Base-by-base conservation (phyloP, 2,113 vertebrate species). In the Pluvianellus socialis region DNA sequence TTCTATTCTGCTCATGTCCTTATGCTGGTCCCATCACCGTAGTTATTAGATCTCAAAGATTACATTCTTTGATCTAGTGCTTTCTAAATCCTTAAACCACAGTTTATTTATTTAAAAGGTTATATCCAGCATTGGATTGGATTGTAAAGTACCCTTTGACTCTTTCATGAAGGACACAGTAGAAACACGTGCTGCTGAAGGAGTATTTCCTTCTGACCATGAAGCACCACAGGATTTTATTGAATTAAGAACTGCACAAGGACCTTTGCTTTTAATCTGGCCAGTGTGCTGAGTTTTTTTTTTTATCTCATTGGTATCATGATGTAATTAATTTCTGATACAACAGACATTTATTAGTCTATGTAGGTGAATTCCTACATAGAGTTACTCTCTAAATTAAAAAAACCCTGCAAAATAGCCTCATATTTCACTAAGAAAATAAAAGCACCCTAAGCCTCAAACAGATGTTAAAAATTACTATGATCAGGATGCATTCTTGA, bases 101-200 rank as follows among this genome's bases (percentile, higher is more conserved):
- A 6, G 90, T 96, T 96, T 97, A 97, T 97, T 96, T 97, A 96
- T 96, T 97, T 97, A 96, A 96, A 96, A 97, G 95, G 96, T 96
- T 97, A 95, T 91, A 96, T 92, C 92, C 80, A 88, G 59, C 89
- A 86, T 74, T 94, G 92, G 94, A 96, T 95, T 96, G 89, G 94
- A 96, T 95, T 97, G 91, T 80, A 87, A 94, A 95, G 81, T 85
- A 97, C 84, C 74, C 95, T 97, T 94, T 97, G 96, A 97, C 95
- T 96, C 95, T 80, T 84, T 90, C 84, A 86, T 97, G 95, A 97
- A 97, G 95, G 95, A 94, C 95, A 97, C 53, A 70, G 84, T 83
- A 87, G 92, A 90, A 96, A 83, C 84, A 89, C 88, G 82, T 82
- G 84, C 92, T 91, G 82, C 59, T 2, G 11, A 89, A 86, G 66